phyloP scores from a whole-genome alignment of 1,140 invertebrate genomes.

The Aporrectodea caliginosa region DNA sequence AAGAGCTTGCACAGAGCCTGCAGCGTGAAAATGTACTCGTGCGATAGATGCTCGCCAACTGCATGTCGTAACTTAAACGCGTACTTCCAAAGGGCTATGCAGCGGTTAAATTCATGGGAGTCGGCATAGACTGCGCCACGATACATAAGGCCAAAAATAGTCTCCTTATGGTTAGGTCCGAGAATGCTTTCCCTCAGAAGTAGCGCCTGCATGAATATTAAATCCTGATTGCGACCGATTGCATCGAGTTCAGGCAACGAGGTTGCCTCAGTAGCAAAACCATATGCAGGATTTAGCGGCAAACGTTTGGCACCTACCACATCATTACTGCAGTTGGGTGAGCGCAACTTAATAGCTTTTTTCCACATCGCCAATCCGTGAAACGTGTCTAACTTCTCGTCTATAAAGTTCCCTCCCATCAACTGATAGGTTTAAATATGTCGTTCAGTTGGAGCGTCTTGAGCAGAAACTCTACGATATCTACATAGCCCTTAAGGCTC shows the following conservation, averaged over 20 bases:
- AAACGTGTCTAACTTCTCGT: slow-evolving; percentile 70
- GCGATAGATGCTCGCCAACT: slow-evolving; percentile 10
- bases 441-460: slow-evolving; percentile 63
- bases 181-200: slow-evolving; percentile 77
- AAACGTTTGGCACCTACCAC: neutral
- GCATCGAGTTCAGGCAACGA: slow-evolving; percentile 59
- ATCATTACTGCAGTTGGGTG: neutral
- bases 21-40: slow-evolving; percentile 30
- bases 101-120: slow-evolving; percentile 74
- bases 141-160: slow-evolving; percentile 71
- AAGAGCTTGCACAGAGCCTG: slow-evolving; percentile 30
- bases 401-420: slow-evolving; percentile 76
- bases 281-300: neutral
- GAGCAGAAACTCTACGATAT: slow-evolving; percentile 74
- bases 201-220: slow-evolving; percentile 75
- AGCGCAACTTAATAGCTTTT: neutral
- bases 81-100: slow-evolving; percentile 69
- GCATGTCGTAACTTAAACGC: slow-evolving; percentile 22
- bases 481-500: slow-evolving; percentile 77
- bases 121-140: slow-evolving; percentile 82
- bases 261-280: neutral
- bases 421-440: slow-evolving; percentile 78
- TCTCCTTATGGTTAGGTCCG: slow-evolving; percentile 76
- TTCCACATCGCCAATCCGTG: slow-evolving; percentile 58
- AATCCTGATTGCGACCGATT: slow-evolving; percentile 71